These are phyloP conservation scores for Phortica magna DNA, from an alignment of 2,888 invertebrate genomes.

Conservation along the genomic window DNA sequence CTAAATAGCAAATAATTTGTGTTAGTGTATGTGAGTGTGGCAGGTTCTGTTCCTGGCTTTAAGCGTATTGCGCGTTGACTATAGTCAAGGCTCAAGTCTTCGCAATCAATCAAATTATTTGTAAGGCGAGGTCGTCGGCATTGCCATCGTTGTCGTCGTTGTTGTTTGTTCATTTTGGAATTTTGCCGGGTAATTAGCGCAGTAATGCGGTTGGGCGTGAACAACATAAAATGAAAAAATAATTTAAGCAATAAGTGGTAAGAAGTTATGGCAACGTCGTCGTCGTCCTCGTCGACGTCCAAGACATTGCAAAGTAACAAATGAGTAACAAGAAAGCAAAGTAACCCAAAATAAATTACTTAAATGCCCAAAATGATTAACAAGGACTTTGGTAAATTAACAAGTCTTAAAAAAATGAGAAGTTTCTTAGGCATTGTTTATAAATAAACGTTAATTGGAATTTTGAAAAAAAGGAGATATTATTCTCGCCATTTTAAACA, in stretches of 20 bases:
- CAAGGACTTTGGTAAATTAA: neutral
- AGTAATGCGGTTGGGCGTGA: neutral
- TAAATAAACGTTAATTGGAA: too few species aligned
- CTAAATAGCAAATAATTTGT: slow-evolving; percentile 34
- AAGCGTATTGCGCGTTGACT: neutral
- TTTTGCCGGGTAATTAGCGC: slow-evolving; percentile 28
- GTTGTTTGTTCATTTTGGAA: slow-evolving; percentile 3
- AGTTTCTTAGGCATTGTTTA: neutral
- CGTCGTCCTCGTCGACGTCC: too few species aligned
- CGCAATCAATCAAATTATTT: slow-evolving; percentile 66
- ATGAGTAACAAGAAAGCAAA: too few species aligned
- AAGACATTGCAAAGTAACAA: neutral
- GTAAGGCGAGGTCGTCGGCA: slow-evolving; percentile 38
- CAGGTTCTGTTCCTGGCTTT: neutral
- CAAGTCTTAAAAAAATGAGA: neutral
- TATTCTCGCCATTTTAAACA: too few species aligned
- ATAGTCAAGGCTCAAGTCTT: slow-evolving; percentile 47
- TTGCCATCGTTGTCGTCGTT: slow-evolving; percentile 7
- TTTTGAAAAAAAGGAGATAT: too few species aligned
- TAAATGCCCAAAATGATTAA: neutral
- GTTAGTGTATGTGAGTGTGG: neutral
- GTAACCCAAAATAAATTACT: neutral
- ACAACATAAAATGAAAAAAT: neutral
- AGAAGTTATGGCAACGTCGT: neutral
- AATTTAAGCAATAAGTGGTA: neutral